These are phyloP conservation scores for Furnarius figulus DNA, from an alignment of 2,113 vertebrate species.

Conservation along the genomic window DNA sequence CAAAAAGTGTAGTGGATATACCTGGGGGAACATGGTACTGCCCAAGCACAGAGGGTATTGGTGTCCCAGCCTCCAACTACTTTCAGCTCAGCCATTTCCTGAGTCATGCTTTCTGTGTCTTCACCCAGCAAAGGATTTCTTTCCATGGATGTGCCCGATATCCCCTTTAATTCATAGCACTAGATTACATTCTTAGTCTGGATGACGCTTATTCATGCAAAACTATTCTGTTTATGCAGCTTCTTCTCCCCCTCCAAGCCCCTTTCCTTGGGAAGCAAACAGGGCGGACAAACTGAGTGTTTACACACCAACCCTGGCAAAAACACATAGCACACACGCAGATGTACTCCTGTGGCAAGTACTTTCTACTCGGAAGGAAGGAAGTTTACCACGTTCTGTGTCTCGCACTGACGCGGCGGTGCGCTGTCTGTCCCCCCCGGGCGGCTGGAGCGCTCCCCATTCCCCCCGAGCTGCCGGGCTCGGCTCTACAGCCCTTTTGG, in stretches of 20 bases:
- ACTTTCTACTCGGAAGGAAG: background rate
- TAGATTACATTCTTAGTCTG: background rate
- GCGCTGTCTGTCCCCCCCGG: background rate
- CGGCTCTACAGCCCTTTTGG: background rate
- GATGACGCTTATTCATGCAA: background rate
- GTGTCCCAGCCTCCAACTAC: background rate
- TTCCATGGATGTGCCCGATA: background rate
- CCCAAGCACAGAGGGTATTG: background rate
- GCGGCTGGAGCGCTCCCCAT: too few relatives aligned
- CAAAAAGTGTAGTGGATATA: background rate
- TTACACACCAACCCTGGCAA: background rate
- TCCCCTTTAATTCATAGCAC: background rate
- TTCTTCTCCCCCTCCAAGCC: background rate
- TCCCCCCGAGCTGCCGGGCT: background rate
- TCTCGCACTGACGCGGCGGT: background rate
- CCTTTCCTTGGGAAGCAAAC: background rate
- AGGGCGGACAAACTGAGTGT: rapidly evolving
- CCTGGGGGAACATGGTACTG: rapidly evolving
- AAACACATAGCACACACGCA: background rate
- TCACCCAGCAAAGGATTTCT: background rate
- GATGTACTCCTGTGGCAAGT: background rate
- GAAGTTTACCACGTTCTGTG: background rate
- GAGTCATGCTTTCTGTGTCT: background rate
- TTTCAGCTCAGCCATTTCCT: background rate
- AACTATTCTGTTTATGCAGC: background rate